Evolutionary conservation across 2,888 invertebrate species (phyloP).

Genomic region (Griposia aprilina): DNA sequence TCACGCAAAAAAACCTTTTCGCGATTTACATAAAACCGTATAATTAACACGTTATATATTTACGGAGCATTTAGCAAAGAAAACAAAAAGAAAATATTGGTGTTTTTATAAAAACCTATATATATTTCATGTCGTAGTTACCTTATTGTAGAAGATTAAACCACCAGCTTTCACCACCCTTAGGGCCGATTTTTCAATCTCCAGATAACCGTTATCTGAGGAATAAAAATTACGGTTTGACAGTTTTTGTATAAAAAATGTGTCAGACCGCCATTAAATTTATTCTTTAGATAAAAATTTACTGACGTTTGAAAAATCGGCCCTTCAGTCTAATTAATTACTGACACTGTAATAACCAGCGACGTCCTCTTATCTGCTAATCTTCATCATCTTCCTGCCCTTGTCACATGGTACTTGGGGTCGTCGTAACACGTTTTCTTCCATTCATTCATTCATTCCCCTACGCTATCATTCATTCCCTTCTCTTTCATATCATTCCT

Average conservation of each 20-base stretch:
- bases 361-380: too few relatives aligned
- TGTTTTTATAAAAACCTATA: too few relatives aligned
- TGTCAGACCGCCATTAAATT: neutral
- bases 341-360: neutral
- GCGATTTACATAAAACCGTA: conserved; percentile 40
- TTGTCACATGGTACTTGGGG: too few relatives aligned
- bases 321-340: neutral
- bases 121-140: neutral
- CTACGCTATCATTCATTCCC: neutral
- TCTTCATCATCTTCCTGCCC: neutral
- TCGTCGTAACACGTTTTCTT: neutral
- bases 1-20: conserved; percentile 33
- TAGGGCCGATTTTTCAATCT: neutral
- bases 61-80: neutral
- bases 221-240: neutral
- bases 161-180: neutral
- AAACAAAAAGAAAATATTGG: neutral
- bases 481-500: neutral
- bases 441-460: neutral
- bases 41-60: conserved; percentile 32
- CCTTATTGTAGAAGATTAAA: neutral
- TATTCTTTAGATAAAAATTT: neutral
- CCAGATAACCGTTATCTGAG: neutral
- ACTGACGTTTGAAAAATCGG: neutral
- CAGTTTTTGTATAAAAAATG: neutral